Conservation (phyloP, 2,888 invertebrate genomes). For the Anticlea derivata region DNA sequence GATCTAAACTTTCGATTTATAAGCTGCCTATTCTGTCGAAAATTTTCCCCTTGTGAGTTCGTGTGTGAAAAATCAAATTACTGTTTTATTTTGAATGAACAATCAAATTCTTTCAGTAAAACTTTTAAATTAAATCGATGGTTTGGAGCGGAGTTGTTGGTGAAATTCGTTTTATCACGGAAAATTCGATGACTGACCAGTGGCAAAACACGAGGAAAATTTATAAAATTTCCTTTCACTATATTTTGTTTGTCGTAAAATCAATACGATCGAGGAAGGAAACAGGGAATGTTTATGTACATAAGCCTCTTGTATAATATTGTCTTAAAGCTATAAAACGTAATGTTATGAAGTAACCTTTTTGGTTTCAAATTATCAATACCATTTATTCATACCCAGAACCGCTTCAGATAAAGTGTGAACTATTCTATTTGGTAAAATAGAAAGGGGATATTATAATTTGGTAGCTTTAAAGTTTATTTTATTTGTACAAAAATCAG, state of each 20-base stretch:
- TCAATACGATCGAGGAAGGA: conserved; percentile 8
- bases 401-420: no score
- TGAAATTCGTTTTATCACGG: conserved; percentile 31
- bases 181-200: conserved; percentile 30
- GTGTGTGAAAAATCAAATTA: conserved; percentile 52
- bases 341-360: conserved; percentile 5
- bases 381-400: background rate
- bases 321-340: conserved; percentile 2
- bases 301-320: conserved; percentile 9
- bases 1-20: conserved; percentile 3
- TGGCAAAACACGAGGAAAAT: conserved; percentile 13
- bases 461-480: no score
- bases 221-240: conserved; percentile 12
- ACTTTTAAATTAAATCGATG: conserved; percentile 36
- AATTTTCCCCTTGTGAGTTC: conserved; percentile 54
- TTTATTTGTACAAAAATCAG: no score
- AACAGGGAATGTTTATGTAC: conserved; percentile 7
- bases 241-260: conserved; percentile 15
- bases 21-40: conserved; percentile 41
- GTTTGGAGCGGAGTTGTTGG: conserved; percentile 24
- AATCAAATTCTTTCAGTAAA: conserved; percentile 33
- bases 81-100: conserved; percentile 38
- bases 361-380: conserved; percentile 4
- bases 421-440: no score
- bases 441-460: no score